Evolutionary conservation across 2,888 invertebrate genomes (phyloP).

Genomic region (Syrista parreyssii): DNA sequence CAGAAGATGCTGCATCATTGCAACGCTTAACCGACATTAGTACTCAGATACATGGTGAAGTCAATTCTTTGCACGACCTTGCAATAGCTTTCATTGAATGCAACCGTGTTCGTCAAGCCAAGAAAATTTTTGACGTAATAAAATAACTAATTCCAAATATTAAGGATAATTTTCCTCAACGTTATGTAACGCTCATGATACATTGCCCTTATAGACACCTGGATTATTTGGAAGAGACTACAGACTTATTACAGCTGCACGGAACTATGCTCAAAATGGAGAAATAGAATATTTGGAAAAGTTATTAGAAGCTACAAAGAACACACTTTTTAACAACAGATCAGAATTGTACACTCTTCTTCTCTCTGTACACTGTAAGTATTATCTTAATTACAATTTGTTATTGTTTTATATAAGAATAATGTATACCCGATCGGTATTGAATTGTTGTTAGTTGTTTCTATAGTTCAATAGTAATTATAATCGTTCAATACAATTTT

Average conservation of each 20-base stretch:
- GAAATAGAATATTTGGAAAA: constrained; percentile 78
- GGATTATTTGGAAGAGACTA: constrained; percentile 78
- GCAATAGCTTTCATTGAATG: constrained; percentile 87
- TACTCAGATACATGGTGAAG: constrained; percentile 82
- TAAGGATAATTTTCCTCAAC: constrained; percentile 1
- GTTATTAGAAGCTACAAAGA: constrained; percentile 81
- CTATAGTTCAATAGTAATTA: constrained; percentile 3
- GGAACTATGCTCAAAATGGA: constrained; percentile 71
- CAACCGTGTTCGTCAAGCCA: constrained; percentile 81
- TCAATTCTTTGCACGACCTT: constrained; percentile 85
- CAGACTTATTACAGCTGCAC: constrained; percentile 67
- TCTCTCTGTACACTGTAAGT: constrained; percentile 62
- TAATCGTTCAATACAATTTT: neutral
- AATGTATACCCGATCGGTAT: neutral
- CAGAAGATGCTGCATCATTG: constrained; percentile 82
- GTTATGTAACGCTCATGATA: too few species aligned
- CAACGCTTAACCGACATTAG: constrained; percentile 86
- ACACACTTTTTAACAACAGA: constrained; percentile 71
- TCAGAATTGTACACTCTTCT: constrained; percentile 58
- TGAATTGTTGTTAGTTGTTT: neutral
- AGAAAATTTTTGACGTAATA: constrained; percentile 79
- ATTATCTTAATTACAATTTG: constrained; percentile 10
- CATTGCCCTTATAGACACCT: constrained; percentile 70
- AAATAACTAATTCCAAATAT: constrained; percentile 9
- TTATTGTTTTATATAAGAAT: too few species aligned